Evolutionary conservation across 2,888 invertebrate genomes (phyloP).

Genomic region (Drosophila fulvimacula): DNA sequence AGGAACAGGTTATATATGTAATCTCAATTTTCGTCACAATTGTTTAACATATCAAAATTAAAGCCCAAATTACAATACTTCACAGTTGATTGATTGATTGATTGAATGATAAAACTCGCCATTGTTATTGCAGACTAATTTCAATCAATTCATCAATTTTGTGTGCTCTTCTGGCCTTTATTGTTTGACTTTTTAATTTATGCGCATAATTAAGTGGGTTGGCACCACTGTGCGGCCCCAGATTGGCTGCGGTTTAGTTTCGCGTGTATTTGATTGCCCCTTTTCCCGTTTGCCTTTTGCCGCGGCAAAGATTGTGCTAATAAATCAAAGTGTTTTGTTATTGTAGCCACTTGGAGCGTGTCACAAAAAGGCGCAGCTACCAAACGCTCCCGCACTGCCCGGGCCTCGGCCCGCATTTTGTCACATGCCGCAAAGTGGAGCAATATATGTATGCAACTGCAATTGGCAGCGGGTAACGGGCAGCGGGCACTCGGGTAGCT

Average conservation of each 20-base stretch:
- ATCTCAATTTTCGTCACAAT: not conserved
- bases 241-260: conserved; percentile 59
- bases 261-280: conserved; percentile 58
- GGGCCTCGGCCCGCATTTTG: conserved; percentile 8
- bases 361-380: conserved; percentile 23
- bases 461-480: conserved; percentile 6
- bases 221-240: conserved; percentile 49
- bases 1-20: too few relatives aligned
- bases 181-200: not conserved
- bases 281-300: conserved; percentile 43
- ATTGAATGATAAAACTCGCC: not conserved
- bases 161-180: not conserved
- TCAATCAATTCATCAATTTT: not conserved
- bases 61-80: not conserved
- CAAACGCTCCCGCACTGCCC: not conserved
- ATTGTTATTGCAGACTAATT: not conserved
- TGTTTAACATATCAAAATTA: not conserved
- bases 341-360: conserved; percentile 51
- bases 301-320: conserved; percentile 59
- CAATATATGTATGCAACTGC: conserved; percentile 36
- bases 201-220: conserved; percentile 4
- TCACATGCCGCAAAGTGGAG: conserved; percentile 31
- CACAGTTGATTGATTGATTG: not conserved
- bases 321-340: conserved; percentile 68
- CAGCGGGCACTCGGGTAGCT: conserved; percentile 4